Conservation (phyloP, 2,797 vertebrate species). For the Naso thynnoides region DNA sequence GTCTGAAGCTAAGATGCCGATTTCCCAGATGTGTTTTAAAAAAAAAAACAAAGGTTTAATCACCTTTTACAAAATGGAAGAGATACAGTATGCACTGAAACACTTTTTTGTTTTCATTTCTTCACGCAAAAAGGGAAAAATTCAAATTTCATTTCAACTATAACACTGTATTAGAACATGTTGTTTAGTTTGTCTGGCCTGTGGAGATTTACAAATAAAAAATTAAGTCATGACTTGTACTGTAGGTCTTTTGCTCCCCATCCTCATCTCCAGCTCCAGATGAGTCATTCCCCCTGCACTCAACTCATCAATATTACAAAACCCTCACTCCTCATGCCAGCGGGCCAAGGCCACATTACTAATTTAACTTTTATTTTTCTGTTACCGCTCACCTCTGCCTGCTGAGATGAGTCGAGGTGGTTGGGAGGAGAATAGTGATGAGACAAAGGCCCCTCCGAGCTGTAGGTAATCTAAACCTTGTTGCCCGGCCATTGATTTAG, state of each 20-base stretch:
- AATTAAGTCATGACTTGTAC: slow-evolving; percentile 21
- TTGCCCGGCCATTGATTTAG: slow-evolving; percentile 1
- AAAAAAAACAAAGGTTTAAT: neutral
- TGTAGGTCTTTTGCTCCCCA: slow-evolving; percentile 32
- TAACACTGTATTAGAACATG: neutral
- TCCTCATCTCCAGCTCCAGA: slow-evolving; percentile 52
- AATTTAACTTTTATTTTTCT: slow-evolving; percentile 84
- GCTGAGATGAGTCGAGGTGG: slow-evolving; percentile 25
- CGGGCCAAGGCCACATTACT: slow-evolving; percentile 76
- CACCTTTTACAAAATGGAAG: neutral
- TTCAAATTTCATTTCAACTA: neutral
- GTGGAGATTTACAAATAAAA: neutral
- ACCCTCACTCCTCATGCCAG: slow-evolving; percentile 61
- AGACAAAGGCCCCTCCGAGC: slow-evolving; percentile 13
- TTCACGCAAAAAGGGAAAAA: neutral
- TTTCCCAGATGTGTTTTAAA: neutral
- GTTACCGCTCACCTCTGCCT: slow-evolving; percentile 53
- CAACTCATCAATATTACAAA: slow-evolving; percentile 85
- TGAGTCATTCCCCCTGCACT: slow-evolving; percentile 76
- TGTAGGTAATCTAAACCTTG: slow-evolving; percentile 2
- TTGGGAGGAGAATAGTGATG: slow-evolving; percentile 21
- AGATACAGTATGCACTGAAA: neutral
- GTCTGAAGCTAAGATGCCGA: neutral
- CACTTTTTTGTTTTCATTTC: neutral
- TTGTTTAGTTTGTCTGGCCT: neutral